Evolutionary conservation across 2,888 invertebrate genomes (phyloP), one percentile per base, ranked within the genome.

Genomic region (Dioctria rufipes): DNA sequence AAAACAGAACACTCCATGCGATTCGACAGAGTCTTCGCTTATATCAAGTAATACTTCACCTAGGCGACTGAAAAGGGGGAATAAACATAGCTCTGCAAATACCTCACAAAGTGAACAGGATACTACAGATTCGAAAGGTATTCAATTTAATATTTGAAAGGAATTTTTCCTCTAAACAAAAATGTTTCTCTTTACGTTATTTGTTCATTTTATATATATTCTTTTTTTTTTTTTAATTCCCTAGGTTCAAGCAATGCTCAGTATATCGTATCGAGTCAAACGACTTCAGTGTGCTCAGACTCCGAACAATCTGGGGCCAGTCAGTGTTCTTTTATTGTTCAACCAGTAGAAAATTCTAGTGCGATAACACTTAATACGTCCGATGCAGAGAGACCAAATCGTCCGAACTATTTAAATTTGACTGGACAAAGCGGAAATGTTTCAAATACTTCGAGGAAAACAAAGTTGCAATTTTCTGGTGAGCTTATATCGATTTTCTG

Each of bases 381-480:
- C 58, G 89, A 89, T 83, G 88, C 88, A 80, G 89, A 88, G 84
- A 87, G 88, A 80, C 88, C 90, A 11, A 86, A 89, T 80, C 89
- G 92, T 85, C 92, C 93, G 69, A 92, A 91, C 87, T 92, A 93
- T 85, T 90, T 93, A 86, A 91, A 93, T 87, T 90, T 94, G 85
- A 91, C 91, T 87, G 92, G 92, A 87, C 92, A 92, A 78, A 92
- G 92, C 83, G 90, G 89, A 42, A 82, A 79, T 84, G 91, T 92
- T 82, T 92, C 92, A 85, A 91, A 91, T 85, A 90, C 91, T 85
- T 90, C 91, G 88, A 91, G 93, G 88, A 93, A 93, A 88, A 93
- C 92, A 87, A 92, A 92, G 88, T 92, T 94, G 88, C 93, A 93
- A 89, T 93, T 94, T 90, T 90, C 91, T 90, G 91, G 91, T 91